These are phyloP conservation scores for Ephialtes manifestator DNA, from an alignment of 2,888 invertebrate genomes.

Conservation along the genomic window DNA sequence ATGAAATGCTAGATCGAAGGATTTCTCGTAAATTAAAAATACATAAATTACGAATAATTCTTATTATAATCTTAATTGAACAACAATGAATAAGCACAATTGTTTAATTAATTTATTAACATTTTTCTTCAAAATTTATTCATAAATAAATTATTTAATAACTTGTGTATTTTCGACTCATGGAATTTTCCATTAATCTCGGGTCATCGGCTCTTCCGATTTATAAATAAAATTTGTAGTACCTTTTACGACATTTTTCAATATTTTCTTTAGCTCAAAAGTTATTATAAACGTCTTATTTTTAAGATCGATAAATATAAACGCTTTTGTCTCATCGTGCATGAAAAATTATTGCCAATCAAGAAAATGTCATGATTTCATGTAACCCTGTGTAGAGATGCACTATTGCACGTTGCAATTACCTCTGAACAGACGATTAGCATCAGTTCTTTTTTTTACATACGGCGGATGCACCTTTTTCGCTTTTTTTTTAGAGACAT, in stretches of 20 bases:
- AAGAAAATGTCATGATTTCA: slow-evolving; percentile 19
- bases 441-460: slow-evolving; percentile 1
- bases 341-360: slow-evolving; percentile 28
- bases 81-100: slow-evolving; percentile 1
- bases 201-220: background rate
- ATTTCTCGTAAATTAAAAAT: background rate
- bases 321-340: slow-evolving; percentile 9
- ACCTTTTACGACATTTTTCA: background rate
- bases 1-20: background rate
- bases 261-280: background rate
- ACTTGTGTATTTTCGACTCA: slow-evolving; percentile 27
- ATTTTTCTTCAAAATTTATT: slow-evolving; percentile 8
- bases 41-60: slow-evolving; percentile 1
- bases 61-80: background rate
- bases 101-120: background rate
- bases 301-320: slow-evolving; percentile 4
- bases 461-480: too few species aligned
- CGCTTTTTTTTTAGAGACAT: too few species aligned
- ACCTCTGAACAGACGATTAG: background rate
- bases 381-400: slow-evolving; percentile 14
- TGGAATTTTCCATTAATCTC: slow-evolving; percentile 14
- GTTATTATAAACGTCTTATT: slow-evolving; percentile 3
- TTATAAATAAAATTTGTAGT: slow-evolving; percentile 12
- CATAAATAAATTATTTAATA: slow-evolving; percentile 4
- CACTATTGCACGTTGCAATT: slow-evolving; percentile 10